A percentile compares a stretch with the other conserved stretches of the same genome.
Evolutionary conservation across 2,888 invertebrate species (phyloP).

Genomic region (Cactoblastis cactorum): DNA sequence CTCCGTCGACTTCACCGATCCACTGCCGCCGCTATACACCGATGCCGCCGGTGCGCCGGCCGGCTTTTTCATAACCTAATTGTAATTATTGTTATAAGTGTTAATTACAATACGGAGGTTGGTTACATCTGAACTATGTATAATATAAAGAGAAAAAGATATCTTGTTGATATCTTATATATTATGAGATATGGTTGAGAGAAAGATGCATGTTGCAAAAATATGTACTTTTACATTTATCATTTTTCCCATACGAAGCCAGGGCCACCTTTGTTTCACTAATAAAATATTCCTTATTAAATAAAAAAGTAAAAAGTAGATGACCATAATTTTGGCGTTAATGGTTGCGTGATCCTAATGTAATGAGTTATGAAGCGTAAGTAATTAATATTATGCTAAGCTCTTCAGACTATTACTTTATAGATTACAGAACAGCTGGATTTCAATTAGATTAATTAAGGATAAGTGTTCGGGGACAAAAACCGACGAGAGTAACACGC

Average conservation of each 20-base stretch:
- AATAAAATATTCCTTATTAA: background rate
- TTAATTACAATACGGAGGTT: too few species aligned
- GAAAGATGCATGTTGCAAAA: too few species aligned
- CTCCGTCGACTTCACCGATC: slow-evolving; percentile 27
- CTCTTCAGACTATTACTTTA: slow-evolving; percentile 16
- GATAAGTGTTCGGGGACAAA: slow-evolving; percentile 1
- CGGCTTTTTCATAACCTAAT: slow-evolving; percentile 60
- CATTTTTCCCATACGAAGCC: too few species aligned
- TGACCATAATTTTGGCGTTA: background rate
- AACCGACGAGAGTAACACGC: background rate
- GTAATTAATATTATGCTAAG: slow-evolving; percentile 18
- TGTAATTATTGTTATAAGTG: slow-evolving; percentile 28
- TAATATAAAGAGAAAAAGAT: too few species aligned
- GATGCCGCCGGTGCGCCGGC: slow-evolving; percentile 41
- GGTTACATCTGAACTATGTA: too few species aligned
- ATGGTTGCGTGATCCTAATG: slow-evolving; percentile 6
- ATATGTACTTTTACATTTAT: too few species aligned
- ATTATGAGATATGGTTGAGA: too few species aligned
- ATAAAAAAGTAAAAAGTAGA: background rate
- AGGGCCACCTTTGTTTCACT: too few species aligned
- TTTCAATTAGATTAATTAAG: slow-evolving; percentile 67
- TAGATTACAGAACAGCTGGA: slow-evolving; percentile 32
- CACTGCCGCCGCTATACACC: slow-evolving; percentile 21
- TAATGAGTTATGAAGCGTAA: slow-evolving; percentile 8
- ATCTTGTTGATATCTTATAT: too few species aligned